Percentiles rank a stretch among this genome's conserved stretches.
phyloP scores from a whole-genome alignment of 1,140 invertebrate genomes.

The Drosophila pachea region DNA sequence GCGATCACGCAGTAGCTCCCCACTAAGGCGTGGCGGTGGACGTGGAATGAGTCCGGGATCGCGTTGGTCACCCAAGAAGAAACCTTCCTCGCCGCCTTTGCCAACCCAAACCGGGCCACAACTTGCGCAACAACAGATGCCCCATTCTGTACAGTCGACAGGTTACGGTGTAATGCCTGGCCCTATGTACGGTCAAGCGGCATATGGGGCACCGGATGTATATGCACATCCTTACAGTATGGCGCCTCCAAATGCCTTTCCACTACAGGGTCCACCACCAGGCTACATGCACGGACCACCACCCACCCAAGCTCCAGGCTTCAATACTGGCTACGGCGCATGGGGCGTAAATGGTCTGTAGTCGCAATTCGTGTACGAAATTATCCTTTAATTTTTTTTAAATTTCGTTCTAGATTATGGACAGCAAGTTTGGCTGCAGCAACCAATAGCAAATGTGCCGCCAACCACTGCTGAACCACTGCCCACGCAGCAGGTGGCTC shows the following conservation, averaged over 20 bases:
- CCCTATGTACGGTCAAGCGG: slow-evolving; percentile 53
- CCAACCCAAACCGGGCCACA: slow-evolving; percentile 41
- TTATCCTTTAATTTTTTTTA: not conserved
- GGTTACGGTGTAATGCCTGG: slow-evolving; percentile 55
- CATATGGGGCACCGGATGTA: slow-evolving; percentile 53
- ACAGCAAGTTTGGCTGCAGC: slow-evolving; percentile 66
- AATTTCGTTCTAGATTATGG: slow-evolving; percentile 47
- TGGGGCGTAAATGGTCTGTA: slow-evolving; percentile 68
- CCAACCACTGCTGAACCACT: slow-evolving; percentile 31
- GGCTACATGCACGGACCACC: slow-evolving; percentile 59
- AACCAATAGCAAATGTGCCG: slow-evolving; percentile 41
- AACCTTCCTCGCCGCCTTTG: slow-evolving; percentile 63
- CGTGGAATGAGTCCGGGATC: slow-evolving; percentile 32
- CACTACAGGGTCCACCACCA: slow-evolving; percentile 47
- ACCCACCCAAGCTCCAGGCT: slow-evolving; percentile 40
- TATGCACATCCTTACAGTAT: slow-evolving; percentile 66
- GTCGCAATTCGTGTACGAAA: not conserved
- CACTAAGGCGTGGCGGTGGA: slow-evolving; percentile 37
- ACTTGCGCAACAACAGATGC: slow-evolving; percentile 32
- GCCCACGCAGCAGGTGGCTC: slow-evolving; percentile 14
- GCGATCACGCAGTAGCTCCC: slow-evolving; percentile 58
- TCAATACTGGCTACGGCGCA: slow-evolving; percentile 56
- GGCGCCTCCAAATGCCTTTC: slow-evolving; percentile 52
- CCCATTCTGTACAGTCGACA: slow-evolving; percentile 40
- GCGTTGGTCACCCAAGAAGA: slow-evolving; percentile 74